These are phyloP conservation scores for Lanistes nyassanus DNA, from an alignment of 1,140 invertebrate species.

Conservation along the genomic window DNA sequence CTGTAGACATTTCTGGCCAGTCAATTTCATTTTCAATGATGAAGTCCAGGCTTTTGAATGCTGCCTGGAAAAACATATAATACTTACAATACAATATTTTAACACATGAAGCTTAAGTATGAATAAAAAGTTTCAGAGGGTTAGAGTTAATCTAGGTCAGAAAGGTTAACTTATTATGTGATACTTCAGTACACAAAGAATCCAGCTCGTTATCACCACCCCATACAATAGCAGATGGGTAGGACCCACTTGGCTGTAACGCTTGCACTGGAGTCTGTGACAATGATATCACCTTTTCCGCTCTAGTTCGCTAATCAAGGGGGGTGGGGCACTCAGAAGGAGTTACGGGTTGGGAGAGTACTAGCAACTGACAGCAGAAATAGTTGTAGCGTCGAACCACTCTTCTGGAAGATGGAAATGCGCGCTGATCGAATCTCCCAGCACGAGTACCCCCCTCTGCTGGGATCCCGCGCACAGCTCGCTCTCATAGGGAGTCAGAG, in stretches of 20 bases:
- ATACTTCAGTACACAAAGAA: neutral
- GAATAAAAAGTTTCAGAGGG: too few species aligned
- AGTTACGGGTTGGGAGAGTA: too few species aligned
- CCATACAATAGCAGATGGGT: too few species aligned
- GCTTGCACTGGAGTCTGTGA: too few species aligned
- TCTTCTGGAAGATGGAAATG: conserved; percentile 70
- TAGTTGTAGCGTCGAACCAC: conserved; percentile 66
- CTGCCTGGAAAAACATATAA: conserved; percentile 45
- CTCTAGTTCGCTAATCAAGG: too few species aligned
- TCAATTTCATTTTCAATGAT: conserved; percentile 70
- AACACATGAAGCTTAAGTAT: too few species aligned
- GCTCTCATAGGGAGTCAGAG: conserved; percentile 65
- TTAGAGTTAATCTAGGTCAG: neutral
- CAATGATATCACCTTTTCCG: too few species aligned
- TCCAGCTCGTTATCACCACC: too few species aligned
- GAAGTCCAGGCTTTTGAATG: conserved; percentile 61
- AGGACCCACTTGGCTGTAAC: too few species aligned
- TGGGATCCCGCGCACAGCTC: conserved; percentile 62
- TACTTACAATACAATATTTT: too few species aligned
- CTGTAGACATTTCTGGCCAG: conserved; percentile 70
- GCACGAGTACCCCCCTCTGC: conserved; percentile 66
- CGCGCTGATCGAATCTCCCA: conserved; percentile 71
- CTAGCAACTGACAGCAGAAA: conserved; percentile 60
- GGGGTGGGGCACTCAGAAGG: too few species aligned
- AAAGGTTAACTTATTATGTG: neutral